phyloP scores from a whole-genome alignment of 2,113 vertebrate genomes.

The Pungitius pungitius region DNA sequence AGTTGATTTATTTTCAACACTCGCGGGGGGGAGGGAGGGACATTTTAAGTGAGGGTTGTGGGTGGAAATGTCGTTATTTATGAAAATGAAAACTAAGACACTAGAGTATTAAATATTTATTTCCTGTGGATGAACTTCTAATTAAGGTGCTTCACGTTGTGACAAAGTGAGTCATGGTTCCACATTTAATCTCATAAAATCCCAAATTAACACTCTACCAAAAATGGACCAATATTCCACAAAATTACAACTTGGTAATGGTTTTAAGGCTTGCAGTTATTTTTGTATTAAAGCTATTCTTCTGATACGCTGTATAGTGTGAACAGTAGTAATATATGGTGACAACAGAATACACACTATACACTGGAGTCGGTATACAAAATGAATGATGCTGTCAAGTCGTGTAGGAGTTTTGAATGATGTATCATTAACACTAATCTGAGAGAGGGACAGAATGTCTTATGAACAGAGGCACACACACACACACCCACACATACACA shows the following conservation, averaged over 20 bases:
- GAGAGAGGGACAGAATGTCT: slow-evolving; percentile 13
- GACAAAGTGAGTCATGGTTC: background rate
- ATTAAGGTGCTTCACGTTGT: background rate
- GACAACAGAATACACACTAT: slow-evolving; percentile 1
- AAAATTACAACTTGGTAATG: background rate
- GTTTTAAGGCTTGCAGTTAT: background rate
- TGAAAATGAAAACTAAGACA: background rate
- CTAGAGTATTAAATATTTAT: background rate
- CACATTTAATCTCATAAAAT: background rate
- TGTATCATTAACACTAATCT: slow-evolving; percentile 57
- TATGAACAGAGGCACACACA: background rate
- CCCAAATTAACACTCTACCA: background rate
- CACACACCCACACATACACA: slow-evolving; percentile 17
- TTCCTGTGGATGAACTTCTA: background rate
- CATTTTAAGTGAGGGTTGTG: background rate
- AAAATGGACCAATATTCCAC: background rate
- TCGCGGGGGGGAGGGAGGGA: background rate
- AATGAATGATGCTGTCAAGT: slow-evolving; percentile 39
- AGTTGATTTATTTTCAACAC: background rate
- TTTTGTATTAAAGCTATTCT: background rate
- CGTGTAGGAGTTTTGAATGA: slow-evolving; percentile 54
- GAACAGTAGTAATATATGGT: slow-evolving; percentile 31
- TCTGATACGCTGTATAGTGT: slow-evolving; percentile 11
- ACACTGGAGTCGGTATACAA: slow-evolving; percentile 14
- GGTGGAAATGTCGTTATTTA: background rate